A percentile compares a stretch with the other conserved stretches of the same genome.
Conservation (phyloP, 2,888 invertebrate genomes). For the Lasioglossum villosulum region DNA sequence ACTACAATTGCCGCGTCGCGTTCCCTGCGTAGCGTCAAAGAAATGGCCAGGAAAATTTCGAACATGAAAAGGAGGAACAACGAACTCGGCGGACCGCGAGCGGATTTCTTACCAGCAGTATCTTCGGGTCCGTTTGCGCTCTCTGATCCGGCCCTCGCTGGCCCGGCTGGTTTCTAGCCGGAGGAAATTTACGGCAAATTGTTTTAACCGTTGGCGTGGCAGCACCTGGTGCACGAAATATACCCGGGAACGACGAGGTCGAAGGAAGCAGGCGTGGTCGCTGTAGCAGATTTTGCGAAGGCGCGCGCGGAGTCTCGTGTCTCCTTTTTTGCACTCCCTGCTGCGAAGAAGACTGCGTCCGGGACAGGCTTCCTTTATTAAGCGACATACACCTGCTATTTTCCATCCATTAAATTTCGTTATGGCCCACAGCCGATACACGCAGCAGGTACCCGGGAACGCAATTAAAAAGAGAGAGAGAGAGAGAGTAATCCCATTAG, state of each 20-base stretch:
- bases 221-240: slow-evolving; percentile 81
- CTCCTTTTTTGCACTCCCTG: slow-evolving; percentile 39
- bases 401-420: slow-evolving; percentile 52
- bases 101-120: slow-evolving; percentile 37
- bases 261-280: slow-evolving; percentile 45
- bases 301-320: slow-evolving; percentile 3
- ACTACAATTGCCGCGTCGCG: neutral
- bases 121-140: slow-evolving; percentile 59
- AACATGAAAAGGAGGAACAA: slow-evolving; percentile 6
- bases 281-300: slow-evolving; percentile 60
- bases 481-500: slow-evolving; percentile 40
- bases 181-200: slow-evolving; percentile 82
- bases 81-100: slow-evolving; percentile 31
- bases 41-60: slow-evolving; percentile 1
- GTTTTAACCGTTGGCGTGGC: slow-evolving; percentile 79
- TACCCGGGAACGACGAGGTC: slow-evolving; percentile 62
- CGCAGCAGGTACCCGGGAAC: slow-evolving; percentile 8
- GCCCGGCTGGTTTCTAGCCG: slow-evolving; percentile 46
- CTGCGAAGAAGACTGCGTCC: neutral
- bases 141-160: slow-evolving; percentile 24
- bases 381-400: slow-evolving; percentile 51
- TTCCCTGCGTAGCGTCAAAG: neutral
- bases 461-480: slow-evolving; percentile 44
- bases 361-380: slow-evolving; percentile 50
- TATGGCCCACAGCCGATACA: slow-evolving; percentile 35